Evolutionary conservation across 2,888 invertebrate species (phyloP), one percentile per base, ranked within the genome.

Genomic region (Acleris cristana): DNA sequence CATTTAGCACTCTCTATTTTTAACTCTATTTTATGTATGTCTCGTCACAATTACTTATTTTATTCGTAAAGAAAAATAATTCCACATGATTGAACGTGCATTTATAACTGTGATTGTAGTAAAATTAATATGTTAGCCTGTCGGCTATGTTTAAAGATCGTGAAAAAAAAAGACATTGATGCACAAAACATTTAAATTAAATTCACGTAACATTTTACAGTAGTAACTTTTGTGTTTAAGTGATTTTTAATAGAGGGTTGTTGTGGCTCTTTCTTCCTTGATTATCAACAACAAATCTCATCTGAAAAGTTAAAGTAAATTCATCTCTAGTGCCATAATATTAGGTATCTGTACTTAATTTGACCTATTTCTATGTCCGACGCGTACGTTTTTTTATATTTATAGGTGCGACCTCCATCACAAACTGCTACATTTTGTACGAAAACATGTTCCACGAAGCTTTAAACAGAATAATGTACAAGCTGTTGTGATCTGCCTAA

Each of bases 311-410:
- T 57, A 18, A 55, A 56, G 5, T 55, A 61, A 57, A 58, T 44
- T 44, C 69, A 66, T 72, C 81, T 82, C 79, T 86, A 79, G 89
- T 88, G 88, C 89, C 88, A 59, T 74, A 40, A 40, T 40, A 40
- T 40, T 40, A 40, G 40, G 40, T 40, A 40, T 4, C 14, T 81
- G 83, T 86, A 86, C 83, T 85, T 83, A 83, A 76, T 72, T 73
- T 70, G 64, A 61, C 65, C 68, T 64, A 64, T 14, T 14, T 40
- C 14, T 40, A 4, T 40, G 10, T 40, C 40, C 40, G 14, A 40
- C 40, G 40, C 40, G 14, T 40, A 18, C 2, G 14, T n/a, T 45
- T 44, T 44, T 44, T 18, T 48, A 48, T n/a, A 48, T 48, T 7
- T 40, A 34, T 60, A 26, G 26, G 48, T 55, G 59, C 52, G 61